phyloP scores from a whole-genome alignment of 1,140 invertebrate species.

The Copidosoma floridanum region DNA sequence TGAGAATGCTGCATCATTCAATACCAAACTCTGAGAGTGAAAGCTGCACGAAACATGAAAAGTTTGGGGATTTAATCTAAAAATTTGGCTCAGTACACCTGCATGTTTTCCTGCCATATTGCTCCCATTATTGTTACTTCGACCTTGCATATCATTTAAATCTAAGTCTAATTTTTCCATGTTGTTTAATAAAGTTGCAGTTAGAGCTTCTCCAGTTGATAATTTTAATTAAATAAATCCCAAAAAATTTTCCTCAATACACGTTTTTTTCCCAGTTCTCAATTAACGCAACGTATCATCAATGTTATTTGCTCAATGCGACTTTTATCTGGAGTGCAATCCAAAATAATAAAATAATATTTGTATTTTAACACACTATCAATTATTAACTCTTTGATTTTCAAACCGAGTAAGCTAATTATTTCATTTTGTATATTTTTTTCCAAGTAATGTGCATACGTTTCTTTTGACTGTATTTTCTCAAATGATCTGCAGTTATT shows the following conservation, averaged over 20 bases:
- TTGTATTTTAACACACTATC: constrained; percentile 29
- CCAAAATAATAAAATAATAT: no score
- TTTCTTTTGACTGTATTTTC: constrained; percentile 6
- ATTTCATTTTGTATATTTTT: constrained; percentile 37
- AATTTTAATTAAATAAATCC: constrained; percentile 9
- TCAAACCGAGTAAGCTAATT: constrained; percentile 27
- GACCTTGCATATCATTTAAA: constrained; percentile 20
- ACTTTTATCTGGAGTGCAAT: constrained; percentile 37
- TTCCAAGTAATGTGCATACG: constrained; percentile 28
- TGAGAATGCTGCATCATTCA: constrained; percentile 28
- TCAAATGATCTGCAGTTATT: constrained; percentile 31
- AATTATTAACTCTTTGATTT: constrained; percentile 31
- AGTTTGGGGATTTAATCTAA: constrained; percentile 29
- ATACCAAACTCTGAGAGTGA: constrained; percentile 35
- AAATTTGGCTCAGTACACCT: constrained; percentile 35
- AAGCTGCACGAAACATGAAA: constrained; percentile 32
- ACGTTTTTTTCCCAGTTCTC: background rate
- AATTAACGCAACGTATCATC: constrained; percentile 26
- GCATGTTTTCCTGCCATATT: constrained; percentile 35
- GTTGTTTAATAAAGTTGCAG: constrained; percentile 1
- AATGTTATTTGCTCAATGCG: constrained; percentile 36
- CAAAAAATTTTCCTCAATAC: constrained; percentile 30
- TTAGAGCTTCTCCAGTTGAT: background rate
- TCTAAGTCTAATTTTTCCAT: background rate
- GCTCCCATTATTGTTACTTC: constrained; percentile 37